Evolutionary conservation across 2,797 vertebrate genomes (phyloP).

Genomic region (Notolabrus celidotus): DNA sequence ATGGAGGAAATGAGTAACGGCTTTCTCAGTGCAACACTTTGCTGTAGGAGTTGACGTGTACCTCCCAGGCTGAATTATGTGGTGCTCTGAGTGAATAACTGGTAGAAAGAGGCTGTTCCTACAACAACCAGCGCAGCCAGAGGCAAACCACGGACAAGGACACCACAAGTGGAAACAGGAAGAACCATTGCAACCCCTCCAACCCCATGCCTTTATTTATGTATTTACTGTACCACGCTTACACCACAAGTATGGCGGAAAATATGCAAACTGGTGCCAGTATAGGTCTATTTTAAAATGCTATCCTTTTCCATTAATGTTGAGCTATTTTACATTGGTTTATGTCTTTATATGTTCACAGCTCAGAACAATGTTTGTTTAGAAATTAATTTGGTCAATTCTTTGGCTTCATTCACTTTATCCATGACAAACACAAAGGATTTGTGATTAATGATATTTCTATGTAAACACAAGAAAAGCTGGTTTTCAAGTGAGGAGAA

Average conservation of each 20-base stretch:
- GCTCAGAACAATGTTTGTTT: neutral
- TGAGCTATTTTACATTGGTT: constrained; percentile 34
- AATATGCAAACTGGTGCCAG: constrained; percentile 66
- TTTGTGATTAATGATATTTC: constrained; percentile 8
- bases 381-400: constrained; percentile 2
- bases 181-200: constrained; percentile 68
- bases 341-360: constrained; percentile 28
- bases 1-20: constrained; percentile 61
- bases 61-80: constrained; percentile 72
- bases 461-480: constrained; percentile 6
- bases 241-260: constrained; percentile 78
- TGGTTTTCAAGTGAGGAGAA: constrained; percentile 31
- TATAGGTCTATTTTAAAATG: constrained; percentile 62
- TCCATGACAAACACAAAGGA: neutral
- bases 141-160: constrained; percentile 72
- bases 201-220: constrained; percentile 74
- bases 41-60: constrained; percentile 52
- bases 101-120: constrained; percentile 58
- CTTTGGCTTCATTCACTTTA: constrained; percentile 15
- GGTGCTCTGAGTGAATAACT: constrained; percentile 64
- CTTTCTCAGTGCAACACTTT: constrained; percentile 38
- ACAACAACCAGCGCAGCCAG: constrained; percentile 66
- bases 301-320: constrained; percentile 47
- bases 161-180: constrained; percentile 84
- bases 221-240: constrained; percentile 67